A percentile compares a stretch with the other conserved stretches of the same genome.
Evolutionary conservation across 2,113 vertebrate genomes (phyloP).

Genomic region (Mustelus asterias): DNA sequence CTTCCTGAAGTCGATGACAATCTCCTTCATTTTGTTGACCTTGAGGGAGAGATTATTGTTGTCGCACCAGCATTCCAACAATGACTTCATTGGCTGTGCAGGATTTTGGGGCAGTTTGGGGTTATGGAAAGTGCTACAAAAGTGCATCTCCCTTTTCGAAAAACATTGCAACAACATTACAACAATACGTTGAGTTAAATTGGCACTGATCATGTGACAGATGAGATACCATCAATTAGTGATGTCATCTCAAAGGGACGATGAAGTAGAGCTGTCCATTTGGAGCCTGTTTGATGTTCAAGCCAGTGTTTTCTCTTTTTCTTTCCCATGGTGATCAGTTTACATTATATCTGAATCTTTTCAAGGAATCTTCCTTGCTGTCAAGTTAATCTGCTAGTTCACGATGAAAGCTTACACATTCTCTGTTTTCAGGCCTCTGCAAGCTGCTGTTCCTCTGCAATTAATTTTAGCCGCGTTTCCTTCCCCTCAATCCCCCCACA

Average conservation of each 20-base stretch:
- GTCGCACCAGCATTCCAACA: neutral
- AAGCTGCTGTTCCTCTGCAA: neutral
- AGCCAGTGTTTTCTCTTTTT: neutral
- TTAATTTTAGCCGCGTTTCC: too few relatives aligned
- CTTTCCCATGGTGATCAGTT: slow-evolving; percentile 27
- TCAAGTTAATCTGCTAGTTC: too few relatives aligned
- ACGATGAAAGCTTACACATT: neutral
- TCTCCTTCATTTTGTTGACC: too few relatives aligned
- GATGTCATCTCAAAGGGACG: neutral
- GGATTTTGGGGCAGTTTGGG: neutral
- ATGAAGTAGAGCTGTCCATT: neutral
- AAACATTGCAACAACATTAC: neutral
- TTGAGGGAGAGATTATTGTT: too few relatives aligned
- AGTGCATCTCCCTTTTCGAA: neutral
- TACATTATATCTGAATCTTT: slow-evolving; percentile 4
- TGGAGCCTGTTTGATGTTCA: neutral
- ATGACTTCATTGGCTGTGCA: neutral
- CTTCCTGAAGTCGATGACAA: too few relatives aligned
- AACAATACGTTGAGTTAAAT: neutral
- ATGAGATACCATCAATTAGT: slow-evolving; percentile 12
- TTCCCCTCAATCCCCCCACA: neutral
- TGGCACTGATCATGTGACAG: neutral
- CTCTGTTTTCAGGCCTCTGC: neutral
- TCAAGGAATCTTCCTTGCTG: neutral
- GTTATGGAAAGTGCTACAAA: neutral